Evolutionary conservation across 2,113 vertebrate genomes (phyloP).

Genomic region (Halcyon malimbica): DNA sequence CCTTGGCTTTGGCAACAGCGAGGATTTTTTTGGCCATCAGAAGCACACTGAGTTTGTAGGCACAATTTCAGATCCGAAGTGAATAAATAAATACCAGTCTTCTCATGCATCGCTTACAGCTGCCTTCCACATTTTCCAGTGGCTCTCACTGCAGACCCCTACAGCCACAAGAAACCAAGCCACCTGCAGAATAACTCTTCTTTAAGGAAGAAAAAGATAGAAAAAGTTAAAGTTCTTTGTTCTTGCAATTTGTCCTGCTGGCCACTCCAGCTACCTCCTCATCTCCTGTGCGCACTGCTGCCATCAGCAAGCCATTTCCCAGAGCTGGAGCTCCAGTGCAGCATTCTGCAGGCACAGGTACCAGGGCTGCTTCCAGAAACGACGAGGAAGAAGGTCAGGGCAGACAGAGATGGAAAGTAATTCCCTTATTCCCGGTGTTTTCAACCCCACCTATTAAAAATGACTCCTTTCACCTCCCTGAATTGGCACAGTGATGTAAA

Average conservation of each 20-base stretch:
- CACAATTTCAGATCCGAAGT: neutral
- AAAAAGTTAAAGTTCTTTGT: neutral
- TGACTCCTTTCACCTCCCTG: neutral
- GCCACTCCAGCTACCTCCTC: neutral
- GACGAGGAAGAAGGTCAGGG: neutral
- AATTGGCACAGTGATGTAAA: neutral
- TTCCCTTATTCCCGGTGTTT: neutral
- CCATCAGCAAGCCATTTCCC: neutral
- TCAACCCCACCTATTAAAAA: neutral
- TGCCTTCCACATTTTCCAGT: neutral
- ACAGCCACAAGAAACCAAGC: neutral
- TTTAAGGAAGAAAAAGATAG: neutral
- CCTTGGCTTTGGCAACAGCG: neutral
- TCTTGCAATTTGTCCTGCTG: neutral
- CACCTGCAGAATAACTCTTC: neutral
- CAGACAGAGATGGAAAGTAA: neutral
- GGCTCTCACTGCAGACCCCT: neutral
- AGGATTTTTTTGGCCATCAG: neutral
- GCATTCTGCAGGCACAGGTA: neutral
- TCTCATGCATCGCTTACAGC: neutral
- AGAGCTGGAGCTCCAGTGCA: neutral
- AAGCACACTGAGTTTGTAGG: neutral
- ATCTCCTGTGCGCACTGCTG: fast-evolving
- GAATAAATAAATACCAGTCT: neutral
- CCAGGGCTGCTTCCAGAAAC: neutral